Base-by-base conservation (phyloP, 2,797 vertebrate genomes). In the Sebastes hubbsi region DNA sequence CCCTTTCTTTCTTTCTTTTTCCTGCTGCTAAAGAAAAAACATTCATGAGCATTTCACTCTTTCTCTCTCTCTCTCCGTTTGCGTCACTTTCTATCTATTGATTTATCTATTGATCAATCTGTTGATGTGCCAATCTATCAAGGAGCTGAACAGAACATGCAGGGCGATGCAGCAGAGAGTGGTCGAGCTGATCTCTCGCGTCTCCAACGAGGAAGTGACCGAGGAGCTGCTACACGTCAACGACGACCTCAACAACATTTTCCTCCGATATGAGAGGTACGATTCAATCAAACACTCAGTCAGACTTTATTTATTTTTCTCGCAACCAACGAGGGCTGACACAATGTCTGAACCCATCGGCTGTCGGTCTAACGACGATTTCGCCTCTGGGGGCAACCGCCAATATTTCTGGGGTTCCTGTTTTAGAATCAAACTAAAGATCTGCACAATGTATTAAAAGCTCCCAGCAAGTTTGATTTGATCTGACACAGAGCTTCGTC, bases 201-300 rank as follows among this genome's bases (percentile, higher is more conserved):
- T 99, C 78, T 97, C 97, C 78, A 99, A 98, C 0, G 98, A 99
- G 92, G 97, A 98, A 87, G 97, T 99, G 91, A 99, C 98, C 0
- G 97, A 98, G 92, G 98, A 99, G 82, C 95, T 99, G 86, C 94
- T 99, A 11, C 97, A 97, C 0, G 97, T 98, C 92, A 99, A 99
- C 0, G 98, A 99, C 2, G 97, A 99, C 93, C 95, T 99, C 93
- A 99, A 99, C 92, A 99, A 99, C 0, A 97, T 98, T 81, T 99
- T 99, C 92, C 97, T 99, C 36, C 91, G 98, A 81, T 98, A 97
- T 0, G 98, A 99, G 90, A 97, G 98, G 98, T 98, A 70, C 20
- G 16, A 7, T 12, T 58, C 2, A 22, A 18, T 46, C 32, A 32
- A 36, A 32, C 11, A 6, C n/a, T 46, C 42, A 25, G 0, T 72